Percentiles rank a stretch among this genome's conserved stretches.
These are phyloP conservation scores for Aplidium turbinatum DNA, from an alignment of 23 tunicate genomes.

Conservation along the genomic window DNA sequence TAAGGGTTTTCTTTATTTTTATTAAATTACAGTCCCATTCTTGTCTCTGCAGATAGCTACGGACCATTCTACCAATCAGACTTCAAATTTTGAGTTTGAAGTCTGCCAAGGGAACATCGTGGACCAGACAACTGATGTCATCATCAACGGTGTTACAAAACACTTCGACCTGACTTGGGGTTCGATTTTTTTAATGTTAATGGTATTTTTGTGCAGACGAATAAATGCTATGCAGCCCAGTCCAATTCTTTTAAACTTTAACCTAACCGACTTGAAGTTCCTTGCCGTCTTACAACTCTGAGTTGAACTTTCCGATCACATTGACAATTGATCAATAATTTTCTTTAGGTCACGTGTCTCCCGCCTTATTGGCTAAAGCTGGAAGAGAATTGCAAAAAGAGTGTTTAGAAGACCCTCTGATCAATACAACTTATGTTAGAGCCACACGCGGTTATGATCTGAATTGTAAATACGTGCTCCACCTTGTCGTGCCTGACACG, in stretches of 20 bases:
- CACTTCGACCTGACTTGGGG: conserved; percentile 17
- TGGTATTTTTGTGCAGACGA: neutral
- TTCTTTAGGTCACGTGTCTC: conserved; percentile 19
- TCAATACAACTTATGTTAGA: neutral
- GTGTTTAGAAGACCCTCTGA: neutral
- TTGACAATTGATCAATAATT: no score
- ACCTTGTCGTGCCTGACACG: conserved; percentile 13
- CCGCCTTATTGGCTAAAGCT: conserved; percentile 1
- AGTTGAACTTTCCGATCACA: no score
- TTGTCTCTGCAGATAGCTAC: no score
- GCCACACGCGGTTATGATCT: conserved; percentile 5
- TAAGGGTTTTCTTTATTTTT: no score
- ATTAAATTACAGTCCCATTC: no score
- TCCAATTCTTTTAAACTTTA: neutral
- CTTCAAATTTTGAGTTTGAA: neutral
- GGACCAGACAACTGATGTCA: conserved; percentile 2
- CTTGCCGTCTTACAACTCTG: no score
- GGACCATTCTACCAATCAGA: neutral
- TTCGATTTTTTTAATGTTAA: no score
- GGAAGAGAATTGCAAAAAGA: neutral
- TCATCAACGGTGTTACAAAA: conserved; percentile 13
- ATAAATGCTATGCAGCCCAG: neutral
- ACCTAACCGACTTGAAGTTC: no score
- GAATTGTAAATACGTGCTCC: conserved; percentile 16
- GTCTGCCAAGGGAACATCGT: conserved; percentile 8